Base-by-base conservation (phyloP, 2,888 invertebrate species). In the Nomada ruficornis region DNA sequence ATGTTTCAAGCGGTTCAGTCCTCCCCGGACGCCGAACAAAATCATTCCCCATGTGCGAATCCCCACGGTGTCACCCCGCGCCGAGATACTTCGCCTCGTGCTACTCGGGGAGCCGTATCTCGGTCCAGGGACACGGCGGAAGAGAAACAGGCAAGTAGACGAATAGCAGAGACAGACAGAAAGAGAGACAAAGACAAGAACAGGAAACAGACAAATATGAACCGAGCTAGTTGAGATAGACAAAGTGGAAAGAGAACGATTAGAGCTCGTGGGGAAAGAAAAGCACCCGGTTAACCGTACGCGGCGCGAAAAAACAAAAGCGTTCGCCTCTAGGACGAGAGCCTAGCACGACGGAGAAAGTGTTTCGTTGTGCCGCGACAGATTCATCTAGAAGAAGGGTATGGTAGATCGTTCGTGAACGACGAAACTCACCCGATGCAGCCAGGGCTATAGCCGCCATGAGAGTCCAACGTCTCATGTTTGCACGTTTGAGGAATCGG, bases 371-470 rank as follows among this genome's bases (percentile, higher is more conserved):
- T 57, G 20, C 20, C 52, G 23, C 47, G 59, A 57, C 57, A 57
- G 23, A 55, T 11, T 67, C 36, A 57, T 59, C 29, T 54, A 62
- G 11, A 67, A 63, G 9, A 76, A 52, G 36, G 23, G 23, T 23
- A 23, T 5, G 10, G 59, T 69, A 29, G 63, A 11, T 52, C 29
- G 47, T 9, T 23, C 15, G 15, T 9, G 36, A 15, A 11, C 13
- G 15, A 36, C 13, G 65, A 4, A 50, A 93, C 93, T 94, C 87
- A 94, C 94, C 93, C 87, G 92, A 92, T 86, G 93, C 91, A 92
- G 93, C 93, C 89, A 94, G 93, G 93, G 93, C 94, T 91, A 94
- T 93, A 87, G 93, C 93, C 92, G 93, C 93, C 91, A 93, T 91
- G 88, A 94, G 91, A 87, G 92, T 91, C 93, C 93, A 93, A 86